Conservation (phyloP, 2,113 vertebrate species). For the Laticauda colubrina region DNA sequence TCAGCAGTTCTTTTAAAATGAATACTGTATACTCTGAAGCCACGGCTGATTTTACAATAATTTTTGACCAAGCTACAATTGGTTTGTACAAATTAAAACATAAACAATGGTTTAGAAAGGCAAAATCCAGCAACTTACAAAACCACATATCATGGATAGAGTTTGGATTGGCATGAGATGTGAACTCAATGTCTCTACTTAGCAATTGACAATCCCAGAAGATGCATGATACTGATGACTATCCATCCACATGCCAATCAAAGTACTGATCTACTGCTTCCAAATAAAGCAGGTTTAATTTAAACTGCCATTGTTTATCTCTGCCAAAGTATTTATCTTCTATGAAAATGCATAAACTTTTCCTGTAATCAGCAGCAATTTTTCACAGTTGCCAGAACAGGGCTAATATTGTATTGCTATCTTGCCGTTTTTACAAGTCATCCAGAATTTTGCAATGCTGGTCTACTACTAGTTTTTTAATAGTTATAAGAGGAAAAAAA, state of each 20-base stretch:
- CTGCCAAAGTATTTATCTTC: neutral
- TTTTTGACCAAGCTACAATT: neutral
- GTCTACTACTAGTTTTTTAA: neutral
- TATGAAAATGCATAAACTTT: neutral
- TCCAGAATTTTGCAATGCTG: neutral
- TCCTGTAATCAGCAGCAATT: neutral
- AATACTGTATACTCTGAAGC: neutral
- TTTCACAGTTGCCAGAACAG: neutral
- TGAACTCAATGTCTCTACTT: neutral
- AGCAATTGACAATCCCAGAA: neutral
- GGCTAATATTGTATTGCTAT: neutral
- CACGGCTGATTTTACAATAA: neutral
- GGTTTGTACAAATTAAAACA: neutral
- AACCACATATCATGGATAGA: neutral
- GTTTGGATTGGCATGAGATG: neutral
- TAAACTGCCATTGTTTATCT: neutral
- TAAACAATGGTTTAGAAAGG: neutral
- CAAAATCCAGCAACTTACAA: neutral
- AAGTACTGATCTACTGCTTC: neutral
- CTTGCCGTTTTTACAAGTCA: neutral
- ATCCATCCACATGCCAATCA: neutral
- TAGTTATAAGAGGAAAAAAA: neutral
- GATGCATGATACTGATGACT: neutral
- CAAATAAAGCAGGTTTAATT: neutral
- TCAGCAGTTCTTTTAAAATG: neutral